Evolutionary conservation across 2,888 invertebrate genomes (phyloP), one percentile per base, ranked within the genome.

Genomic region (Polymixis lichenea): DNA sequence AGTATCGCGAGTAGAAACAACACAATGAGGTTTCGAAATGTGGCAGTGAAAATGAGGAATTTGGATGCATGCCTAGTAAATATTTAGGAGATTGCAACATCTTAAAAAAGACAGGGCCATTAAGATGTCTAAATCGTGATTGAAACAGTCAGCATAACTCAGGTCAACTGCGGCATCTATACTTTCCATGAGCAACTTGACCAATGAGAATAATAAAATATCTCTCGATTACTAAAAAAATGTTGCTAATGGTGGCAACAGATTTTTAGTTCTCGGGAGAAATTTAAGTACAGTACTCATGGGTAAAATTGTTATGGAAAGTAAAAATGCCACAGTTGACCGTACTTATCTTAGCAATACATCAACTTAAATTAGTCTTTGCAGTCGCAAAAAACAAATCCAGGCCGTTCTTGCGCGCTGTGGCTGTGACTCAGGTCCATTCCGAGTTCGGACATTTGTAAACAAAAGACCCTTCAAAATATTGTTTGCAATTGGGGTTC

Each of bases 1-100:
- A 92, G 90, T 90, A 90, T 87, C 88, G 86, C 86, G 78, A 85
- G 83, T 86, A 74, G 80, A 83, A 84, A 85, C 87, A 83, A 82
- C 79, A 83, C 89, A 91, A 91, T 90, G 89, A 89, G 87, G 90
- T n/a, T 68, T 38, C 3, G 17, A 75, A 58, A 85, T 58, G 71
- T 77, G 19, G 55, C 46, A 55, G 46, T 64, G 7, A 77, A 67
- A 69, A 72, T 53, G 49, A 25, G 13, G 25, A 68, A 56, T 73
- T 76, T 73, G 51, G 55, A 72, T 71, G 15, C 17, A 65, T 70
- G 66, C 43, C 58, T 61, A 62, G 22, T 32, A 11, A 62, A 66
- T 53, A 25, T 38, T 58, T 38, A 51, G 22, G 38, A 77, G 1
- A n/a, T 43, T 38, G 38, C 6, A 55, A 55, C 25, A 43, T 3